Conservation (phyloP, 2,113 vertebrate genomes). For the Ellobius talpinus region DNA sequence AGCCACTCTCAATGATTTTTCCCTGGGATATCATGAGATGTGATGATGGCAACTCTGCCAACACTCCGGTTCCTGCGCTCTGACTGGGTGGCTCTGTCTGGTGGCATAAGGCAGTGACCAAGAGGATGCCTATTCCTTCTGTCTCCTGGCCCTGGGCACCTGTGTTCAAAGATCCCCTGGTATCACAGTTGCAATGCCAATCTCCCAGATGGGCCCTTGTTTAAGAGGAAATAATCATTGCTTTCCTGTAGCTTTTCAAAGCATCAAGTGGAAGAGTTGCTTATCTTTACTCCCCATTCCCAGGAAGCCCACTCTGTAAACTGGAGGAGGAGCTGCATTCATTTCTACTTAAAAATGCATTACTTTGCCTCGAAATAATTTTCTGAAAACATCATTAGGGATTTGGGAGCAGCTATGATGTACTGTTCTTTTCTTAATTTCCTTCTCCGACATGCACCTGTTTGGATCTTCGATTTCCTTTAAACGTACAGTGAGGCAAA, state of each 20-base stretch:
- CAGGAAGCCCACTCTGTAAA: constrained; percentile 68
- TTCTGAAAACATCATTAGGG: constrained; percentile 76
- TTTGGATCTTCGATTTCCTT: constrained; percentile 83
- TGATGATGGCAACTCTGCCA: background rate
- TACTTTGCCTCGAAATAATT: constrained; percentile 73
- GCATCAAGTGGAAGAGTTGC: constrained; percentile 55
- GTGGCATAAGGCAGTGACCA: background rate
- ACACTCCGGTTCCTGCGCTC: background rate
- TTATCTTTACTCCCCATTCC: constrained; percentile 60
- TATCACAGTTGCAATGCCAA: background rate
- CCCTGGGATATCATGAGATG: background rate
- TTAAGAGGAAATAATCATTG: constrained; percentile 21
- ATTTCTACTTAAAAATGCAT: constrained; percentile 63
- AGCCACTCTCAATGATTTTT: background rate
- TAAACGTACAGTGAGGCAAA: constrained; percentile 74
- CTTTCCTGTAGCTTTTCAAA: constrained; percentile 65
- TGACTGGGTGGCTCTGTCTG: background rate
- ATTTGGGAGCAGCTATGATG: constrained; percentile 68
- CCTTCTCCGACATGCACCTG: constrained; percentile 72
- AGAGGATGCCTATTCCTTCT: background rate
- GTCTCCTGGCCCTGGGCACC: background rate
- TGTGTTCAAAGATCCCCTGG: constrained; percentile 32
- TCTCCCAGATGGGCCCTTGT: constrained; percentile 53
- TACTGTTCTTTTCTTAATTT: constrained; percentile 81
- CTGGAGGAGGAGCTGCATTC: background rate